phyloP scores from a whole-genome alignment of 2,888 invertebrate genomes.

The Ormyrus pomaceus region DNA sequence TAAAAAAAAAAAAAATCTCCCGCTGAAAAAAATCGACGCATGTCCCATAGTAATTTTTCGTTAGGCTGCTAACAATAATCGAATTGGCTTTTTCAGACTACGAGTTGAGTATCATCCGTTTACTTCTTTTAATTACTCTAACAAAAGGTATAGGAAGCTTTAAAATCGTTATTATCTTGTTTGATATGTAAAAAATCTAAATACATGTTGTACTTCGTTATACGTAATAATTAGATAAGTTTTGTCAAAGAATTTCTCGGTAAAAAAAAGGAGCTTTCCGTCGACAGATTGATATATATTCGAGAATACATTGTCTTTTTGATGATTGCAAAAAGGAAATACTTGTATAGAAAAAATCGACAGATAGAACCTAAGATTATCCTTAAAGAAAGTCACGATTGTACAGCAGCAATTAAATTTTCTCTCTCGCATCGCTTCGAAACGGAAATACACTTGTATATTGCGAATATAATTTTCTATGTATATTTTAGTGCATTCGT shows the following conservation, averaged over 20 bases:
- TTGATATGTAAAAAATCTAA: constrained; percentile 72
- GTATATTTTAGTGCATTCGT: constrained; percentile 64
- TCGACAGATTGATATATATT: not conserved
- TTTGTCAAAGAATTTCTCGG: constrained; percentile 21
- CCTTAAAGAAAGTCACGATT: constrained; percentile 51
- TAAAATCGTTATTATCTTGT: constrained; percentile 48
- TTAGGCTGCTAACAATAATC: not conserved
- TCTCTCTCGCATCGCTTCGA: constrained; percentile 30
- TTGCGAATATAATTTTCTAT: constrained; percentile 64
- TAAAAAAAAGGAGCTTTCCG: constrained; percentile 19
- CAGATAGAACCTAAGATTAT: constrained; percentile 25
- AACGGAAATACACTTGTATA: constrained; percentile 35
- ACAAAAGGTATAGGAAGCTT: constrained; percentile 62
- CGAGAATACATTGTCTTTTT: constrained; percentile 14
- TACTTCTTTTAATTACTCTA: constrained; percentile 17
- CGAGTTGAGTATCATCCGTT: constrained; percentile 19
- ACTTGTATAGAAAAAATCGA: constrained; percentile 25
- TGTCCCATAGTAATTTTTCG: not conserved
- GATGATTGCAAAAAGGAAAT: constrained; percentile 18
- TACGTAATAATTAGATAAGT: constrained; percentile 13
- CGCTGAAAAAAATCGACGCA: no score
- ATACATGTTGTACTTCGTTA: constrained; percentile 63
- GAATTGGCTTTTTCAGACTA: constrained; percentile 15
- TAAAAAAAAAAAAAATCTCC: not conserved
- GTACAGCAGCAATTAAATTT: constrained; percentile 46